Conservation (phyloP, 2,888 invertebrate species). For the Cantharis lateralis region DNA sequence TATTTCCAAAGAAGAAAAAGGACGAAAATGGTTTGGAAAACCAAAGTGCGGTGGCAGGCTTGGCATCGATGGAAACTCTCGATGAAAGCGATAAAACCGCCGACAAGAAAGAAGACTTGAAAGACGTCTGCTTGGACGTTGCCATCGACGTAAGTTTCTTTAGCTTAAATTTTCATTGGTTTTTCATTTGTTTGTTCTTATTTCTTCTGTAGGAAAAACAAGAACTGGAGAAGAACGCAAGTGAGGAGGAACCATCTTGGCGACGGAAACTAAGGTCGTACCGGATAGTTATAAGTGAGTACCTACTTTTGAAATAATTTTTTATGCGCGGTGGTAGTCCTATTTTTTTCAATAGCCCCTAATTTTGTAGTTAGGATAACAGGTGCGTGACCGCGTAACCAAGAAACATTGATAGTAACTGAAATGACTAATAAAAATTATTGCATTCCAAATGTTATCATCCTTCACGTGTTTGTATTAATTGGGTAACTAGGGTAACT, state of each 20-base stretch:
- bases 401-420: not conserved
- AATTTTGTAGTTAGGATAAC: not conserved
- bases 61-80: constrained; percentile 82
- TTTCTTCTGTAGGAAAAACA: constrained; percentile 54
- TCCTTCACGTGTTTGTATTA: not conserved
- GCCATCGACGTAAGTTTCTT: constrained; percentile 28
- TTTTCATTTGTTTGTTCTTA: not conserved
- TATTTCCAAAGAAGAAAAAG: constrained; percentile 58
- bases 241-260: constrained; percentile 57
- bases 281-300: constrained; percentile 68
- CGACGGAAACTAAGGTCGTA: constrained; percentile 67
- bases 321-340: too few species aligned
- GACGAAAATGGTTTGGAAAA: constrained; percentile 49
- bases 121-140: constrained; percentile 69
- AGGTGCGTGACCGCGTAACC: not conserved
- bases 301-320: constrained; percentile 5
- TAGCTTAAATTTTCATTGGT: not conserved
- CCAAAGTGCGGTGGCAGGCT: constrained; percentile 65
- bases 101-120: constrained; percentile 71
- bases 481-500: not conserved
- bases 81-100: constrained; percentile 72
- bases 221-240: constrained; percentile 61
- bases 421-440: not conserved
- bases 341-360: too few species aligned
- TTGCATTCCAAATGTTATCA: not conserved